Percentiles rank a stretch among this genome's conserved stretches.
Evolutionary conservation across 1,140 invertebrate genomes (phyloP).

Genomic region (Daktulosphaira vitifoliae): DNA sequence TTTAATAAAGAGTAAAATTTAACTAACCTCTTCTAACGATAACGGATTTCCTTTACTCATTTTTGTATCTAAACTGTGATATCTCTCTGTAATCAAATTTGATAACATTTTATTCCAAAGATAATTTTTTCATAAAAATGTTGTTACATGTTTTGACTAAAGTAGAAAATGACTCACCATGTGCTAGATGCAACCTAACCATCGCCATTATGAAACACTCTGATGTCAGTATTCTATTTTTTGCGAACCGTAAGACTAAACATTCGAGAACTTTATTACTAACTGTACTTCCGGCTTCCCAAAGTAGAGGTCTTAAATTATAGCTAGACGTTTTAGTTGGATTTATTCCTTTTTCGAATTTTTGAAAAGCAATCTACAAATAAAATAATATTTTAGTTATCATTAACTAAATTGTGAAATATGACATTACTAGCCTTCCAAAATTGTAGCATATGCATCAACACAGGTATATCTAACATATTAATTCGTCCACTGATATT

Average conservation of each 20-base stretch:
- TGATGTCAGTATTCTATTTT: conserved; percentile 51
- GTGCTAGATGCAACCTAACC: conserved; percentile 60
- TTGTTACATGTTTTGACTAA: not conserved
- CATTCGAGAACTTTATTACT: conserved; percentile 68
- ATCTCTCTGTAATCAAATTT: conserved; percentile 49
- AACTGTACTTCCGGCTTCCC: conserved; percentile 59
- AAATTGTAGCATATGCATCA: conserved; percentile 57
- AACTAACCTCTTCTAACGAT: conserved; percentile 61
- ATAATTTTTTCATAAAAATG: not conserved
- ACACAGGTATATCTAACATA: conserved; percentile 50
- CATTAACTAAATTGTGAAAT: conserved; percentile 4
- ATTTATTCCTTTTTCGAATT: conserved; percentile 50
- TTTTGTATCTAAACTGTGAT: conserved; percentile 61
- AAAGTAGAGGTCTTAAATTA: conserved; percentile 53
- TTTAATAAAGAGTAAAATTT: too few relatives aligned
- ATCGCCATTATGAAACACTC: conserved; percentile 61
- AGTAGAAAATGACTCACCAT: conserved; percentile 48
- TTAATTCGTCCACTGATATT: conserved; percentile 56
- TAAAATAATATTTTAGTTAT: conserved; percentile 35
- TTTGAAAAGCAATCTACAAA: conserved; percentile 51
- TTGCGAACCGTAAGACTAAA: conserved; percentile 57
- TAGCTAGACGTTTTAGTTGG: conserved; percentile 55
- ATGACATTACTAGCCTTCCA: conserved; percentile 50
- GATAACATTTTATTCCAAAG: not conserved
- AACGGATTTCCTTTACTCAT: conserved; percentile 59